Percentiles rank a stretch among this genome's conserved stretches.
Conservation (phyloP, 1,140 invertebrate species). For the Coptotermes formosanus region DNA sequence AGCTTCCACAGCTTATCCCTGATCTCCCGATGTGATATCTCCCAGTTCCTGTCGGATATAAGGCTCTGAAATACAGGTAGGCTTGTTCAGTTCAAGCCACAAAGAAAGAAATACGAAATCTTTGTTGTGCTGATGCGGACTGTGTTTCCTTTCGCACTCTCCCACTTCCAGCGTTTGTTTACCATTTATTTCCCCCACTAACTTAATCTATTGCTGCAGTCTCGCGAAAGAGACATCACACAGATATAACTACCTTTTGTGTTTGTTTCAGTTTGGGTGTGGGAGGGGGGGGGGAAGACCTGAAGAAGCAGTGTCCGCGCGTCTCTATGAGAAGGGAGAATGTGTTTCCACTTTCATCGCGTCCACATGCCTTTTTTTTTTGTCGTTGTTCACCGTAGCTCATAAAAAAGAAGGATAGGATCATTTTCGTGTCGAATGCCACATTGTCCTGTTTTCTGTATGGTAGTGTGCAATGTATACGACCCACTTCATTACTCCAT, state of each 20-base stretch:
- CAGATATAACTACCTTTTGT: background rate
- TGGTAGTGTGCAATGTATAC: background rate
- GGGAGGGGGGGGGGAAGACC: background rate
- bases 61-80: too few relatives aligned
- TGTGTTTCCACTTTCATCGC: background rate
- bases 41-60: too few relatives aligned
- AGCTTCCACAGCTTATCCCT: too few relatives aligned
- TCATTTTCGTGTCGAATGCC: conserved; percentile 14
- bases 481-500: background rate
- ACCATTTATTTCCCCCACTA: background rate
- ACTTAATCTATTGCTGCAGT: background rate
- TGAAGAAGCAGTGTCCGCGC: background rate
- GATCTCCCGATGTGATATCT: too few relatives aligned
- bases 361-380: background rate
- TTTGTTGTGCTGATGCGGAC: background rate
- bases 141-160: background rate
- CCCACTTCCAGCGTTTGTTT: background rate
- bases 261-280: background rate
- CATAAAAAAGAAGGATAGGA: background rate
- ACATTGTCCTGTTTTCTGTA: background rate
- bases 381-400: background rate
- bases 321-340: background rate
- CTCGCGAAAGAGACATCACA: background rate
- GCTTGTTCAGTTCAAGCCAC: too few relatives aligned
- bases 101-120: background rate